These are phyloP conservation scores for Archivesica marissinica DNA, from an alignment of 1,140 invertebrate species.

Conservation along the genomic window DNA sequence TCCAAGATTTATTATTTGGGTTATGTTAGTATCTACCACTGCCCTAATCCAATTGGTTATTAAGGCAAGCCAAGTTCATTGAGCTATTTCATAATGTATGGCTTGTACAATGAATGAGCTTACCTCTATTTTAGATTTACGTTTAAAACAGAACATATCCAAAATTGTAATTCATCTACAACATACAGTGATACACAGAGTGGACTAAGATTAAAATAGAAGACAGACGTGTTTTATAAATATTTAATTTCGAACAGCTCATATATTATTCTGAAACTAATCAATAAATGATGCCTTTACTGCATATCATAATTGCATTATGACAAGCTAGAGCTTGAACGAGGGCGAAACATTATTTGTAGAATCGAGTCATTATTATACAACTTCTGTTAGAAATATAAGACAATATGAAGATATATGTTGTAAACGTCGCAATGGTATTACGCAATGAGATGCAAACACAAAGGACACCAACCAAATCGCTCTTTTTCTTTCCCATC, in stretches of 20 bases:
- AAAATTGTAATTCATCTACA: background rate
- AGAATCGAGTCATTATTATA: background rate
- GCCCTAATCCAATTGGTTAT: too few species aligned
- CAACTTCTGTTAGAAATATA: background rate
- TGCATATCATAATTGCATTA: background rate
- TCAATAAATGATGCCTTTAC: background rate
- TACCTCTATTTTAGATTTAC: slow-evolving; percentile 33
- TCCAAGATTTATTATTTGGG: too few species aligned
- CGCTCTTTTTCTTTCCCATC: slow-evolving; percentile 44
- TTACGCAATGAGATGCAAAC: background rate
- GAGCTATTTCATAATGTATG: too few species aligned
- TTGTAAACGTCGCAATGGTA: background rate
- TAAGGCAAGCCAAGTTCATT: too few species aligned
- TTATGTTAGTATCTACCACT: too few species aligned
- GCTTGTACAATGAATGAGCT: too few species aligned
- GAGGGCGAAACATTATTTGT: background rate
- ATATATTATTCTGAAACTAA: background rate
- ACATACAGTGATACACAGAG: background rate
- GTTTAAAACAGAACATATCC: slow-evolving; percentile 39
- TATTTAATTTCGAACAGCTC: background rate
- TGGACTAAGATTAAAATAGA: background rate
- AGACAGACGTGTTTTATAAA: background rate
- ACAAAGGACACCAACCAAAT: background rate
- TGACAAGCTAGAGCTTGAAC: slow-evolving; percentile 50
- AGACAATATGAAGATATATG: too few species aligned